Conservation (phyloP, 1,140 invertebrate genomes). For the Macrobrachium nipponense region DNA sequence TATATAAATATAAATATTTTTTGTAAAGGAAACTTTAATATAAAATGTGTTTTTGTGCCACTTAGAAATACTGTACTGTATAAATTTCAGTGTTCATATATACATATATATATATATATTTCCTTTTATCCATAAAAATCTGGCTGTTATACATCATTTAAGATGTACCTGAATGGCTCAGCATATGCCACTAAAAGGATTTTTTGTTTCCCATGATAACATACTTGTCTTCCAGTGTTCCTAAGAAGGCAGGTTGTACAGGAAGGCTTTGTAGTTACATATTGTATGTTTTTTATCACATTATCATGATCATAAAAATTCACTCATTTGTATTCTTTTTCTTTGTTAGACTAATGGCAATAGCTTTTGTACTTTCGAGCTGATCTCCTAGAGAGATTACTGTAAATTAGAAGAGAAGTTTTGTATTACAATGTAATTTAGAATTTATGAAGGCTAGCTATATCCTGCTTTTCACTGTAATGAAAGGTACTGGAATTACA, state of each 20-base stretch:
- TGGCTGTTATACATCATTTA: slow-evolving; percentile 16
- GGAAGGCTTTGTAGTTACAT: too few species aligned
- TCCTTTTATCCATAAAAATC: neutral
- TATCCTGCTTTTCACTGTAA: too few species aligned
- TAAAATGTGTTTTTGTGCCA: slow-evolving; percentile 42
- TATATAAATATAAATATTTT: slow-evolving; percentile 14
- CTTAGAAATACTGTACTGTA: slow-evolving; percentile 31
- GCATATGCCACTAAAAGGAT: slow-evolving; percentile 6
- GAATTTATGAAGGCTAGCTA: too few species aligned
- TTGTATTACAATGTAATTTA: too few species aligned
- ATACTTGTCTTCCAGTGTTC: slow-evolving; percentile 15
- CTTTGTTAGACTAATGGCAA: too few species aligned
- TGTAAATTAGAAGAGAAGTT: too few species aligned
- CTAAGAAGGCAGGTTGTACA: neutral
- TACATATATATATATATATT: neutral
- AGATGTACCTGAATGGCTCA: slow-evolving; percentile 57
- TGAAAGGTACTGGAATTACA: too few species aligned
- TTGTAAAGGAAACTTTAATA: slow-evolving; percentile 17
- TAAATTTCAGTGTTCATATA: slow-evolving; percentile 6
- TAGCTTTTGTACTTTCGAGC: too few species aligned
- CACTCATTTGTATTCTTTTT: too few species aligned
- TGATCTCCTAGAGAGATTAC: too few species aligned
- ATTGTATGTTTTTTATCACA: too few species aligned
- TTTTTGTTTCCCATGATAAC: neutral
- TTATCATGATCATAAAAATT: too few species aligned